Evolutionary conservation across 2,113 vertebrate species (phyloP), one percentile per base, ranked within the genome.

Genomic region (Leptobrachium leishanense): DNA sequence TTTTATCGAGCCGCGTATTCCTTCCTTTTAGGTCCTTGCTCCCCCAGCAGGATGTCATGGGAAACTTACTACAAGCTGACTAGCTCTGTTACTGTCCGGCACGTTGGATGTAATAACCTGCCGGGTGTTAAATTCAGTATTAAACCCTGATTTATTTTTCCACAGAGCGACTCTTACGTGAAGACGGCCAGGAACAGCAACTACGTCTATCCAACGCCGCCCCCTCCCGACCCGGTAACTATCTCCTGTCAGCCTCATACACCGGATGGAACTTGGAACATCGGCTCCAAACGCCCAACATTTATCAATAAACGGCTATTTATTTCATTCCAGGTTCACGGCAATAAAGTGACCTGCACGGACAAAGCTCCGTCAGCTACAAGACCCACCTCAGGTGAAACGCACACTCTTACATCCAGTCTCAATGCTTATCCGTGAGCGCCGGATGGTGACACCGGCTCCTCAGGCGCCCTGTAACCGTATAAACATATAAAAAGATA

Each of bases 311-410:
- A 66, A 6, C 5, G 20, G 10, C 40, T 64, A 2, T 7, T 40
- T 57, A 42, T 3, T 67, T 8, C 50, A 13, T 83, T 86, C 70
- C 82, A 97, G 96, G 83, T 50, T 46, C 85, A 90, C 31, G 95
- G 96, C n/a, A 96, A 90, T n/a, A 84, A 88, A 68, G 73, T 98
- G 12, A 71, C 15, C 0, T 98, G 97, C 0, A 64, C 79, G 2
- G 88, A 96, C 76, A 91, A 41, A 20, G 83, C 12, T 68, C 93
- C 95, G 4, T 97, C 97, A 57, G 81, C 81, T n/a, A 83, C 75
- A 0, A 70, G 50, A 20, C 91, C 96, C 59, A 84, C 84, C 40
- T 97, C 96, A 82, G 96, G 97, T 98, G 88, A 86, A 9, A 12
- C 43, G 2, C 10, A 13, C 20, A 2, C 63, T 6, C 5, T 4